Evolutionary conservation across 2,888 invertebrate species (phyloP).

Genomic region (Parnassius smintheus): DNA sequence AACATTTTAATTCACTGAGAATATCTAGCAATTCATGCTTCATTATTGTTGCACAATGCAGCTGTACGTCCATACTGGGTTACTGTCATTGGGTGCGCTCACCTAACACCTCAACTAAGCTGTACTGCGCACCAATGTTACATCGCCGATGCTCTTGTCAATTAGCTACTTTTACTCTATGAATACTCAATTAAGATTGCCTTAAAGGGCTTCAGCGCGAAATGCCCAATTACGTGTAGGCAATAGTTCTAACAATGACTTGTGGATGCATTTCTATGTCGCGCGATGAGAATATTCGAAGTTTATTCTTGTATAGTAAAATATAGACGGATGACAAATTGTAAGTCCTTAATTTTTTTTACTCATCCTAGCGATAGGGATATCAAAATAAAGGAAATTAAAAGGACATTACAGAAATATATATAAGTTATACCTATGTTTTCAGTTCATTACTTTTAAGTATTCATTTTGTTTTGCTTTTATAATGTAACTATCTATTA

Average conservation of each 20-base stretch:
- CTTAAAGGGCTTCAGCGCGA: slow-evolving; percentile 42
- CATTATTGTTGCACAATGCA: slow-evolving; percentile 27
- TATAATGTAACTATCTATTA: too few relatives aligned
- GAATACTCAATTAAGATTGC: slow-evolving; percentile 55
- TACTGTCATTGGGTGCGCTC: slow-evolving; percentile 28
- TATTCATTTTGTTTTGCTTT: too few relatives aligned
- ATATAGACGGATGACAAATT: too few relatives aligned
- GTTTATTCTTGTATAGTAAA: too few relatives aligned
- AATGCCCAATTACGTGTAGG: slow-evolving; percentile 43
- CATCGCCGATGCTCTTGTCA: slow-evolving; percentile 47
- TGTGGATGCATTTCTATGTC: slow-evolving; percentile 14
- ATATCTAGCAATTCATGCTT: slow-evolving; percentile 19
- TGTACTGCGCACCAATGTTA: slow-evolving; percentile 34
- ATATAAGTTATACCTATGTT: too few relatives aligned
- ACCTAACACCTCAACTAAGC: slow-evolving; percentile 35
- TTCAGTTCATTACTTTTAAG: too few relatives aligned
- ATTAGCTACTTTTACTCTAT: slow-evolving; percentile 47
- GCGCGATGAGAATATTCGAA: slow-evolving; percentile 5
- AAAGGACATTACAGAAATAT: too few relatives aligned
- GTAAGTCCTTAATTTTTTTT: too few relatives aligned
- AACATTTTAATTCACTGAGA: slow-evolving; percentile 26
- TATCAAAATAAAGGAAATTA: too few relatives aligned
- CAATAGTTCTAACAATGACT: slow-evolving; percentile 33
- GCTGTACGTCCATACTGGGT: slow-evolving; percentile 27
- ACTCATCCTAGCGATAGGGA: too few relatives aligned